A percentile compares a stretch with the other conserved stretches of the same genome.
Conservation (phyloP, 2,113 vertebrate species). For the Oncorhynchus clarkii region DNA sequence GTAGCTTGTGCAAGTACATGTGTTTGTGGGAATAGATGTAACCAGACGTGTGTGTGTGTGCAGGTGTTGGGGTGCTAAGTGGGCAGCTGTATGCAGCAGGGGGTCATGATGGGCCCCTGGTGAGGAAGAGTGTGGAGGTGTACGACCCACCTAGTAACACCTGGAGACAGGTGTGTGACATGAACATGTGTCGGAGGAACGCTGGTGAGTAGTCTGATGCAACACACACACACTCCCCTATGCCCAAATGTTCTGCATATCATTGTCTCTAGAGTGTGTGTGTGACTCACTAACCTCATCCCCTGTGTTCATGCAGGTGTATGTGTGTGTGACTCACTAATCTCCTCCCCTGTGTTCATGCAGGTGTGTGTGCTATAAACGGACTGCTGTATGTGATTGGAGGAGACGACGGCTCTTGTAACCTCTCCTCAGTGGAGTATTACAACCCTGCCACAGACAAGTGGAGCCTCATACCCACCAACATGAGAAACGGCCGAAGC, state of each 20-base stretch:
- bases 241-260: too few relatives aligned
- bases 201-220: slow-evolving; percentile 77
- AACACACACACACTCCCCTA: not conserved
- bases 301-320: slow-evolving; percentile 74
- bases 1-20: not conserved
- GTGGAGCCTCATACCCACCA: slow-evolving; percentile 91
- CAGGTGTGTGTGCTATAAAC: slow-evolving; percentile 93
- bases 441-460: slow-evolving; percentile 91
- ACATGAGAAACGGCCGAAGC: slow-evolving; percentile 96
- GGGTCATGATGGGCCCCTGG: slow-evolving; percentile 91
- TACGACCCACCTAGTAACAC: slow-evolving; percentile 85
- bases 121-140: slow-evolving; percentile 95
- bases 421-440: slow-evolving; percentile 92
- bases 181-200: slow-evolving; percentile 97
- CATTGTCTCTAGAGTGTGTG: too few relatives aligned
- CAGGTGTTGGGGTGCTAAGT: slow-evolving; percentile 89
- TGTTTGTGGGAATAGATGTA: not conserved
- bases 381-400: slow-evolving; percentile 95
- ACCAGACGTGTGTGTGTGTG: not conserved
- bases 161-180: slow-evolving; percentile 93
- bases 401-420: slow-evolving; percentile 94
- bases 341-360: not conserved
- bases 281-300: too few relatives aligned
- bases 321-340: slow-evolving; percentile 60
- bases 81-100: slow-evolving; percentile 91